Conservation (phyloP, 1,140 invertebrate genomes). For the Drosophila hydei region DNA sequence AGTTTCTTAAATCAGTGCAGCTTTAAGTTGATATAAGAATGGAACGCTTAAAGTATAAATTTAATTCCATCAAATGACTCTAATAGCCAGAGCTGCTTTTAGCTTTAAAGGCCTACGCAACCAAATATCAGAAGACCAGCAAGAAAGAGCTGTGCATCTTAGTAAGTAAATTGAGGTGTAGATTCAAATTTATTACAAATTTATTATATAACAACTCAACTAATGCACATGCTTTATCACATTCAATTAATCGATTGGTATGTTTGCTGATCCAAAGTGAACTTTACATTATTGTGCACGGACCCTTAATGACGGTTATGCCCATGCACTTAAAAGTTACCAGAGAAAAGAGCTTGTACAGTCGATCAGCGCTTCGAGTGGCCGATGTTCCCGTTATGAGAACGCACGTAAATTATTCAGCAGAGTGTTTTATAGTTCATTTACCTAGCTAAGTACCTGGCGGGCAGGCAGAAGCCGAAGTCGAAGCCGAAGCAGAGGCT, state of each 20-base stretch:
- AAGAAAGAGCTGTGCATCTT: too few relatives aligned
- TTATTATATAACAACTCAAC: too few relatives aligned
- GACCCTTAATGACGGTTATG: neutral
- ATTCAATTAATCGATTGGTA: neutral
- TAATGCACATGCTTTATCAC: too few relatives aligned
- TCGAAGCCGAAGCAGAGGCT: neutral
- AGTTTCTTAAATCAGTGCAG: neutral
- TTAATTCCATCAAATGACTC: too few relatives aligned
- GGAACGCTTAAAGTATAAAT: too few relatives aligned
- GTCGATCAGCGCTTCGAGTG: conserved; percentile 33
- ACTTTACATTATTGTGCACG: neutral
- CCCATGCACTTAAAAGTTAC: conserved; percentile 2
- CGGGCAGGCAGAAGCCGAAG: neutral
- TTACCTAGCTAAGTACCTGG: conserved; percentile 62
- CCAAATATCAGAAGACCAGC: too few relatives aligned
- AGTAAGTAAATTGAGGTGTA: too few relatives aligned
- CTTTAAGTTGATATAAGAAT: neutral
- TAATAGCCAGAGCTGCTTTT: too few relatives aligned
- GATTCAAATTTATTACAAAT: too few relatives aligned
- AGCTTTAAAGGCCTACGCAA: too few relatives aligned
- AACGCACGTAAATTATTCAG: conserved; percentile 66
- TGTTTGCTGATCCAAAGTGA: neutral
- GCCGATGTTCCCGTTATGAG: conserved; percentile 30
- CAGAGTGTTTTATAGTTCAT: conserved; percentile 75
- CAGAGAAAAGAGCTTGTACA: conserved; percentile 5